phyloP scores from a whole-genome alignment of 2,797 vertebrate genomes.

The Coendou prehensilis region DNA sequence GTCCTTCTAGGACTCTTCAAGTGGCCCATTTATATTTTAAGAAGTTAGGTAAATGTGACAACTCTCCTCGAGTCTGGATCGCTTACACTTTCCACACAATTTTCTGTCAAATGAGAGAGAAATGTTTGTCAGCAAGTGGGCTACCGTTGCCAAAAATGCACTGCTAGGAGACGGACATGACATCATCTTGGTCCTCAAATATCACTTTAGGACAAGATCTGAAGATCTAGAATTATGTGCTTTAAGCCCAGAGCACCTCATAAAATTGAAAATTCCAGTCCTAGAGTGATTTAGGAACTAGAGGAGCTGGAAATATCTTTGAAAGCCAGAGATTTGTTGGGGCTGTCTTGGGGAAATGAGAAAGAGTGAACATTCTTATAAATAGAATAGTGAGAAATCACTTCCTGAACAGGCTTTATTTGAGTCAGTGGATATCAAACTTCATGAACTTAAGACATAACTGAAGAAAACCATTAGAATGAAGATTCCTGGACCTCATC shows the following conservation, averaged over 20 bases:
- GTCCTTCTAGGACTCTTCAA: background rate
- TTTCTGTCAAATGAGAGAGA: constrained; percentile 50
- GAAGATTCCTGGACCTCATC: background rate
- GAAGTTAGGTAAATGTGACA: constrained; percentile 44
- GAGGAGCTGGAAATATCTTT: background rate
- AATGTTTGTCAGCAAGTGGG: constrained; percentile 70
- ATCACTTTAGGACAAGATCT: constrained; percentile 9
- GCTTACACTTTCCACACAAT: constrained; percentile 21
- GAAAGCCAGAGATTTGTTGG: constrained; percentile 38
- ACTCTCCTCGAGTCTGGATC: background rate
- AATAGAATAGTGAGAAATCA: constrained; percentile 29
- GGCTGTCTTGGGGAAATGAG: background rate
- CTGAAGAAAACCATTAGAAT: background rate
- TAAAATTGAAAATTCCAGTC: constrained; percentile 40
- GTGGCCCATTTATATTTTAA: constrained; percentile 56
- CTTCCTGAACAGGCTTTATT: constrained; percentile 31
- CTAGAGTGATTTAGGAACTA: constrained; percentile 32
- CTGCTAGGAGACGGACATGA: background rate
- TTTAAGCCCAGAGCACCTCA: constrained; percentile 1
- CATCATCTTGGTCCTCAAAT: constrained; percentile 47
- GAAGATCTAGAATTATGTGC: constrained; percentile 37
- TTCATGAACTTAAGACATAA: background rate
- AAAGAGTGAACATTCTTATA: constrained; percentile 60
- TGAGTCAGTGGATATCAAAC: constrained; percentile 14
- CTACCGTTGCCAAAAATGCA: constrained; percentile 65